Evolutionary conservation across 53 echinoderm and acorn worm species (phyloP), one percentile per base, ranked within the genome.

Genomic region (Actinopyga echinites): DNA sequence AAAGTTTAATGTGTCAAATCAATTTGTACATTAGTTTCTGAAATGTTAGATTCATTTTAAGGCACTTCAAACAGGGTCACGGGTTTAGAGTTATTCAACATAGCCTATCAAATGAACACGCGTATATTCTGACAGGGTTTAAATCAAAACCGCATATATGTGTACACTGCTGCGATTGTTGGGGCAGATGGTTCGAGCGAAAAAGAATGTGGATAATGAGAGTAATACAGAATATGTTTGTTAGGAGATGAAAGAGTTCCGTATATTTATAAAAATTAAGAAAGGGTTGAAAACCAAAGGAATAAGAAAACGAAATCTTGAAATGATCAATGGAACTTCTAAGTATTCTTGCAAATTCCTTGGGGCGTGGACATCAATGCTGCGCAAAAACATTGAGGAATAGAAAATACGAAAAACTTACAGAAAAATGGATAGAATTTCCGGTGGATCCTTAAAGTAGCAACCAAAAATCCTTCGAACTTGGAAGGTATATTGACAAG

Each of bases 361-460:
- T 30, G 35, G 12, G 28, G 10, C 13, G 10, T 62, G 23, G 21
- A 1, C 25, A 62, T 62, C 11, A 25, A 11, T 4, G 0, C 30
- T 17, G 4, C 61, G 30, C 8, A 61, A 11, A 11, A 23, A 62
- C 11, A 62, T 4, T 29, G 62, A 62, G 22, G 2, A 25, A 20
- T 54, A 62, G 59, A 12, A 26, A 30, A 12, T 30, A 1, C 62
- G 28, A 25, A 62, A 77, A 54, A 77, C 77, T 77, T 31, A 77
- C 77, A 56, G 77, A 54, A 30, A 77, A 49, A 56, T 38, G 31
- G 26, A 17, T 77, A 77, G 56, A 77, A 77, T 53, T 56, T 55
- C 77, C 30, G 13, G 5, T 53, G 77, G 77, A 56, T 56, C 77
- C 77, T 77, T 23, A 30, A 19, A 26, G 17, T 29, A 30, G 28